Evolutionary conservation across 2,888 invertebrate genomes (phyloP).

Genomic region (Brassicogethes aeneus): DNA sequence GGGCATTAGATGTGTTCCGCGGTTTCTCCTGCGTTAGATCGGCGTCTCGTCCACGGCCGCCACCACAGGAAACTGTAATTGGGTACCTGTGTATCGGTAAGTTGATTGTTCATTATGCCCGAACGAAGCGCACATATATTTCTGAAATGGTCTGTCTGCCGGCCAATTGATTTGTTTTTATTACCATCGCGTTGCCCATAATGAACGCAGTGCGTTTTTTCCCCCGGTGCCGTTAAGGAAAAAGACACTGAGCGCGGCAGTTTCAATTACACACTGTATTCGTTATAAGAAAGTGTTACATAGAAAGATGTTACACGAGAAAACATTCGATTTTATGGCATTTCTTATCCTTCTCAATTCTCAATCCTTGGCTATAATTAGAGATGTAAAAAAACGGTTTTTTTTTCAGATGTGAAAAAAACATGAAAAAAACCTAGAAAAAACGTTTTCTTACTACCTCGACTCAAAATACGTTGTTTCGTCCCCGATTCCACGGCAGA

Average conservation of each 20-base stretch:
- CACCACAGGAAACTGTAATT: slow-evolving; percentile 35
- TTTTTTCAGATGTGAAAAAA: too few relatives aligned
- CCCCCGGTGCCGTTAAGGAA: slow-evolving; percentile 4
- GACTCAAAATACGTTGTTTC: too few relatives aligned
- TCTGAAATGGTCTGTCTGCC: slow-evolving; percentile 25
- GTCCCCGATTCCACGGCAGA: too few relatives aligned
- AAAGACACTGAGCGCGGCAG: slow-evolving; percentile 9
- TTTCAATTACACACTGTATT: slow-evolving; percentile 11
- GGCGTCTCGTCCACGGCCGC: too few relatives aligned
- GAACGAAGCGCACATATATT: slow-evolving; percentile 22
- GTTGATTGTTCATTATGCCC: slow-evolving; percentile 39
- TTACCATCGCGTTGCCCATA: slow-evolving; percentile 7
- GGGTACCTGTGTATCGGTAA: slow-evolving; percentile 37
- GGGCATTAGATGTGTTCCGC: too few relatives aligned
- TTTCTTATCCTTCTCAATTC: too few relatives aligned
- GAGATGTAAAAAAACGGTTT: too few relatives aligned
- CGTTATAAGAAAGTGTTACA: slow-evolving; percentile 12
- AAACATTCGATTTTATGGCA: too few relatives aligned
- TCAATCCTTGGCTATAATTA: too few relatives aligned
- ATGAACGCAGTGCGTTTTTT: slow-evolving; percentile 9
- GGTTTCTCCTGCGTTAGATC: background rate
- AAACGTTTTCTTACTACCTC: too few relatives aligned
- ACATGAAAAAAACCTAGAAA: too few relatives aligned
- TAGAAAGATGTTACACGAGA: too few relatives aligned
- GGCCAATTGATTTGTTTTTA: slow-evolving; percentile 17